Evolutionary conservation across 2,113 vertebrate species (phyloP).

Genomic region (Eupsittula cactorum): DNA sequence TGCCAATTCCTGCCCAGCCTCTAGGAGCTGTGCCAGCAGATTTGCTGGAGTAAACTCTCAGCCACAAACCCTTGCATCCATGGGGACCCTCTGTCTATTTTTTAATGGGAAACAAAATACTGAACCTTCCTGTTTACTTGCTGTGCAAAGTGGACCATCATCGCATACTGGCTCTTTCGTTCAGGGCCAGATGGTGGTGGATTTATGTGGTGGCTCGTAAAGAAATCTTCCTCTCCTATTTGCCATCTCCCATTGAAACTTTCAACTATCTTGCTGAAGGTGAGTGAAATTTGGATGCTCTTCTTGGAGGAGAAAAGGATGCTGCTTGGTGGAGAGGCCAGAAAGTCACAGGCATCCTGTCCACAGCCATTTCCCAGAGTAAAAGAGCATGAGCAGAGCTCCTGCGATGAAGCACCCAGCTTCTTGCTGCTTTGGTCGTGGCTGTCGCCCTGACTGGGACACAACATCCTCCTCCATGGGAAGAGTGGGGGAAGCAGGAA

Average conservation of each 20-base stretch:
- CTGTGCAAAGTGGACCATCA: neutral
- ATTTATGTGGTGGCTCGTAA: neutral
- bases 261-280: neutral
- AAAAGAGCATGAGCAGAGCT: neutral
- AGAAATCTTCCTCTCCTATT: neutral
- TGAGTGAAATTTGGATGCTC: neutral
- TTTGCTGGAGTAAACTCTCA: neutral
- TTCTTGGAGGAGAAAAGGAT: neutral
- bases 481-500: neutral
- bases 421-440: neutral
- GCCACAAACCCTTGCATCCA: neutral
- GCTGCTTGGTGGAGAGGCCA: neutral
- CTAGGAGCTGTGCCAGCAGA: neutral
- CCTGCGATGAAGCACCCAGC: neutral
- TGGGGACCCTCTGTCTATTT: neutral
- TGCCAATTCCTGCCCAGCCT: neutral
- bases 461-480: rapidly evolving
- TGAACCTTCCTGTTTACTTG: constrained; percentile 16
- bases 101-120: neutral
- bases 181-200: neutral
- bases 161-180: neutral
- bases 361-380: neutral
- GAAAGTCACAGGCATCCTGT: neutral
- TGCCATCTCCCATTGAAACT: neutral
- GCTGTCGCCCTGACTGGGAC: neutral